Conservation (phyloP, 2,888 invertebrate genomes). For the Zelleria hepariella region DNA sequence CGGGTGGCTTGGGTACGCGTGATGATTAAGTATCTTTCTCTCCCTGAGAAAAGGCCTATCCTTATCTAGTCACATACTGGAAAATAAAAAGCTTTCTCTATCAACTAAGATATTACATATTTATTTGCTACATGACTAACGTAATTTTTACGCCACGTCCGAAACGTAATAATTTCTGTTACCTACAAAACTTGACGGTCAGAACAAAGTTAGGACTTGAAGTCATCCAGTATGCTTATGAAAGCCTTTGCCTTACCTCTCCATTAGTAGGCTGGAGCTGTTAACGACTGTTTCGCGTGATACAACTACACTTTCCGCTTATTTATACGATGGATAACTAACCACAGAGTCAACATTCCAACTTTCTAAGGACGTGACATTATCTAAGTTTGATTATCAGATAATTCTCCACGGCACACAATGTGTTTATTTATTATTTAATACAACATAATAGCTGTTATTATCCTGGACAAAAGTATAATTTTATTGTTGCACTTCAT, state of each 20-base stretch:
- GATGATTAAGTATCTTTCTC: too few species aligned
- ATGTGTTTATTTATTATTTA: not conserved
- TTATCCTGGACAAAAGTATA: not conserved
- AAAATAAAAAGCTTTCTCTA: too few species aligned
- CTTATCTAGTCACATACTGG: too few species aligned
- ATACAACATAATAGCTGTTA: not conserved
- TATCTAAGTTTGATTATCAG: conserved; percentile 61
- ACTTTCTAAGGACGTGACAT: conserved; percentile 51
- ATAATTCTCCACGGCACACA: not conserved
- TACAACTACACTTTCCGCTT: conserved; percentile 55
- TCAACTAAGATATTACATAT: too few species aligned
- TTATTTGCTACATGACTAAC: too few species aligned
- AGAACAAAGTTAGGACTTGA: not conserved
- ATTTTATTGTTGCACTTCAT: not conserved
- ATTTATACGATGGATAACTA: conserved; percentile 61
- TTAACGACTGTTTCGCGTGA: conserved; percentile 67
- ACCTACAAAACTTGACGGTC: too few species aligned
- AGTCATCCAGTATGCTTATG: not conserved
- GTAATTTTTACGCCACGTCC: too few species aligned
- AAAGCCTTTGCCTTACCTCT: not conserved
- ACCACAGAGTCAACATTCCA: conserved; percentile 47
- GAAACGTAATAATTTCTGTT: not conserved
- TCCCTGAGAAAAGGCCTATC: too few species aligned
- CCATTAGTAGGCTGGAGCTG: conserved; percentile 33
- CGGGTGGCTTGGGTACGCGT: too few species aligned